Conservation (phyloP, 2,113 vertebrate genomes). For the Eolophus roseicapilla region DNA sequence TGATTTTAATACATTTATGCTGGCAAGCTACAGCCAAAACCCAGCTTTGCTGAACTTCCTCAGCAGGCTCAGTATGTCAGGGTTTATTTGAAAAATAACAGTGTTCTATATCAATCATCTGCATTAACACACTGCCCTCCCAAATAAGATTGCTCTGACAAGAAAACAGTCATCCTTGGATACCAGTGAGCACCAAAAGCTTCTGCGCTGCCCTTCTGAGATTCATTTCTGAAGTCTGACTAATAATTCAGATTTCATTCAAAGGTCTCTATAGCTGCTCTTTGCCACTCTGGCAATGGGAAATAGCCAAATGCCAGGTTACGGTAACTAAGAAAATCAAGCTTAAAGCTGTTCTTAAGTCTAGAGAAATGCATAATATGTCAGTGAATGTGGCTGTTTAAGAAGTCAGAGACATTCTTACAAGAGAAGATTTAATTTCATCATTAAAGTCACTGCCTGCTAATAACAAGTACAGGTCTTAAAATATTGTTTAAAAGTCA, state of each 20-base stretch:
- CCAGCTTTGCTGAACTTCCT: background rate
- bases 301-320: background rate
- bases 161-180: background rate
- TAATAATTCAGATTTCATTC: background rate
- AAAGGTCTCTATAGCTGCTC: background rate
- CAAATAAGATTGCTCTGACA: background rate
- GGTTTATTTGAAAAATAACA: background rate
- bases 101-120: rapidly evolving
- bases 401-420: background rate
- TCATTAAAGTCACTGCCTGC: background rate
- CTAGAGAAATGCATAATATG: background rate
- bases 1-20: background rate
- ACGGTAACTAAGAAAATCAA: background rate
- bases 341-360: background rate
- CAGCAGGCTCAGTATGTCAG: background rate
- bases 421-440: background rate
- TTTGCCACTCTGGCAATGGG: background rate
- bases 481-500: background rate
- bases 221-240: background rate
- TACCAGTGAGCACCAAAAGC: background rate
- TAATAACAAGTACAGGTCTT: background rate
- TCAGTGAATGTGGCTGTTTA: background rate
- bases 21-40: background rate
- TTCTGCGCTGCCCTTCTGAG: background rate
- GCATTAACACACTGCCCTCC: background rate